phyloP scores from a whole-genome alignment of 2,797 vertebrate species.

The Sebastes aleutianus region DNA sequence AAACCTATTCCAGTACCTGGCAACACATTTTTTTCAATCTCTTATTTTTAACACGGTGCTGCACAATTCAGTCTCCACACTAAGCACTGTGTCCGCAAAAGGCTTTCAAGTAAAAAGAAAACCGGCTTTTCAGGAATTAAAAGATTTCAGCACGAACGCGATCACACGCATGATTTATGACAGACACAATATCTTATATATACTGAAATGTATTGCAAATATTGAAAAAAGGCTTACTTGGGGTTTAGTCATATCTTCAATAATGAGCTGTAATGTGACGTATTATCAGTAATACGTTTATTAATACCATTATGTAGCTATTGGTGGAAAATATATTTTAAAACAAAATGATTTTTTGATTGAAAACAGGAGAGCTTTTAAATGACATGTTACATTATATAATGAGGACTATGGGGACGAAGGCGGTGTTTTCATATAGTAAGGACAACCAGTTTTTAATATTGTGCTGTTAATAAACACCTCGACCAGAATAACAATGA shows the following conservation, averaged over 20 bases:
- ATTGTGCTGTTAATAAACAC: neutral
- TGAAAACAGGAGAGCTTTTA: neutral
- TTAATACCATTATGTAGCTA: neutral
- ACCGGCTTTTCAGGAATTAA: constrained; percentile 32
- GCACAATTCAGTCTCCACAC: neutral
- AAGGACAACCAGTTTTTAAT: neutral
- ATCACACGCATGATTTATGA: neutral
- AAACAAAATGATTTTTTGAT: neutral
- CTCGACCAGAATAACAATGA: neutral
- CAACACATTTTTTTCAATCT: neutral
- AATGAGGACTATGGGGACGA: neutral
- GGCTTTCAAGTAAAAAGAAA: constrained; percentile 3
- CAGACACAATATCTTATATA: neutral
- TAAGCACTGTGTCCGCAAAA: neutral
- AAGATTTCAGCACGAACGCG: neutral
- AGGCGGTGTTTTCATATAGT: neutral
- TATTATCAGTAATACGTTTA: neutral
- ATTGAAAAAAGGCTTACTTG: neutral
- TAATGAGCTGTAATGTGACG: neutral
- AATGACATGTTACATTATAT: neutral
- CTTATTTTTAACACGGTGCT: neutral
- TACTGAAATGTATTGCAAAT: neutral
- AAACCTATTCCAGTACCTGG: constrained; percentile 1
- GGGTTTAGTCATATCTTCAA: neutral
- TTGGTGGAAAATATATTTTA: neutral